Evolutionary conservation across 2,113 vertebrate species (phyloP), one percentile per base, ranked within the genome.

Genomic region (Nannobrachium achirus): DNA sequence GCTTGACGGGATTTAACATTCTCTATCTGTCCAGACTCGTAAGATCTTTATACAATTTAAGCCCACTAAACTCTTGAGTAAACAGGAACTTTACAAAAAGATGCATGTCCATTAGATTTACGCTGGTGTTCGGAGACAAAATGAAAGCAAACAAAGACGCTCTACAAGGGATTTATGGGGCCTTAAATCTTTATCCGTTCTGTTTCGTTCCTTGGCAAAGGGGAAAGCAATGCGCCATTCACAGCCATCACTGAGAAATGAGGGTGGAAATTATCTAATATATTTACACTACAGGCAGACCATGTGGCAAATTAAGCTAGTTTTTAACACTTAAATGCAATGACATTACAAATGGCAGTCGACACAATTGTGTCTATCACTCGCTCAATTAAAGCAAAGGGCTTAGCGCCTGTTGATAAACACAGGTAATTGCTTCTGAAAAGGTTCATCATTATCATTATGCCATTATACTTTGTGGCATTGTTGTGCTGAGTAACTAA

Each of bases 1-100:
- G 46, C 10, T 14, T 13, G 13, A 64, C 57, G 41, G 75, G 56
- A 63, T 48, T 53, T 39, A 10, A 53, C 56, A 19, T 60, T 66
- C 69, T 76, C 75, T 63, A 69, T 65, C 63, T 62, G 56, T 50
- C 56, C 63, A 64, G 25, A 33, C 25, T 33, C 6, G 10, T 64
- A 57, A 68, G 73, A 66, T 73, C 58, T 72, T 82, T 74, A 78
- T 76, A 80, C 62, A 71, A n/a, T n/a, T n/a, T n/a, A 84, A 89
- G 76, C 85, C 85, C 70, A 57, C 76, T 90, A 91, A 90, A 91
- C 85, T 91, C 88, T 82, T 89, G 75, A 71, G 87, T 88, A 90
- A 91, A 91, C 88, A 91, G 75, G 67, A 87, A 89, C 84, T 89
- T 84, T 64, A 80, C 65, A 75, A 81, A 83, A 10, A 80, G 71